These are phyloP conservation scores for Caenorhabditis sp. DNA, from an alignment of 2,888 invertebrate genomes.

Conservation along the genomic window DNA sequence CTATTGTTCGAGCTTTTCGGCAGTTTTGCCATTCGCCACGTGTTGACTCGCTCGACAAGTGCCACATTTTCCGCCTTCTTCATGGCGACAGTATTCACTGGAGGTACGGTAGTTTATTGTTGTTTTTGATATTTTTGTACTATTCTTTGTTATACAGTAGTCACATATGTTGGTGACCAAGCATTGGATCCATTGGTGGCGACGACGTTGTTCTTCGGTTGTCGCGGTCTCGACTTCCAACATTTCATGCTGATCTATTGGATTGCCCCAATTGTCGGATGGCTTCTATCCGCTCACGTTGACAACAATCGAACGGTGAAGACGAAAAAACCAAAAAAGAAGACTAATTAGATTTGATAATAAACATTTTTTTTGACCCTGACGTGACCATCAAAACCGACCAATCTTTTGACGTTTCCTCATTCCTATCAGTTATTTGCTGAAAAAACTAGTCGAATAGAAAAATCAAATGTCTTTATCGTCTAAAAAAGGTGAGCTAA, in stretches of 20 bases:
- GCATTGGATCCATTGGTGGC: conserved; percentile 51
- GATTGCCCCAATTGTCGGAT: conserved; percentile 47
- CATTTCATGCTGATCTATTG: conserved; percentile 50
- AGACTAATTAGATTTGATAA: neutral
- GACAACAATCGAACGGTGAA: conserved; percentile 20
- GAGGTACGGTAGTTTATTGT: conserved; percentile 12
- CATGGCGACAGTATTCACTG: conserved; percentile 36
- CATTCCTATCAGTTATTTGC: no score
- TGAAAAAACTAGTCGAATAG: neutral
- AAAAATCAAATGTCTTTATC: neutral
- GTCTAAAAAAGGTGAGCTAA: neutral
- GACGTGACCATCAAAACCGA: no score
- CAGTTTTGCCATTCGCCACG: conserved; percentile 33
- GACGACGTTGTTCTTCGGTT: conserved; percentile 47
- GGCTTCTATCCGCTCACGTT: conserved; percentile 38
- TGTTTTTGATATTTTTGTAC: neutral
- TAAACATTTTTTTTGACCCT: neutral
- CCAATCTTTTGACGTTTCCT: no score
- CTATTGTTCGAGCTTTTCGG: conserved; percentile 31
- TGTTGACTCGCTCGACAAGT: conserved; percentile 25
- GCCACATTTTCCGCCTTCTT: conserved; percentile 31
- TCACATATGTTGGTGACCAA: conserved; percentile 45
- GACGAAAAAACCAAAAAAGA: conserved; percentile 17
- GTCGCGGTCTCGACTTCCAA: conserved; percentile 40
- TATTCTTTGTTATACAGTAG: conserved; percentile 21